Evolutionary conservation across 2,888 invertebrate genomes (phyloP), one percentile per base, ranked within the genome.

Genomic region (Leucania comma): DNA sequence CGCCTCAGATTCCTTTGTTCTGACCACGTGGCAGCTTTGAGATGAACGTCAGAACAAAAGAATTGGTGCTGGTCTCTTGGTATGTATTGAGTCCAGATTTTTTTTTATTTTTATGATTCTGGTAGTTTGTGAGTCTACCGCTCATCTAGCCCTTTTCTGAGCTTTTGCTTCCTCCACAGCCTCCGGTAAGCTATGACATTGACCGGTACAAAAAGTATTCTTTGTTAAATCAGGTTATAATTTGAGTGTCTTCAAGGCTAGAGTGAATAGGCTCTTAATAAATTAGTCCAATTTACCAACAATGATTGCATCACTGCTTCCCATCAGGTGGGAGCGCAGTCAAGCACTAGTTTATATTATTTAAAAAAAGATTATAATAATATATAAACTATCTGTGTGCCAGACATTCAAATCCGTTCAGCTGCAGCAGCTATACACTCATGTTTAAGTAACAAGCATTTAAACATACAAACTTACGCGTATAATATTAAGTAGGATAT

Each of bases 401-500:
- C 22, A 22, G 22, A 50, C 22, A 48, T 50, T 22, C 12, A 10
- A 50, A 50, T 12, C 22, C 50, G 2, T 50, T 50, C 22, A 12
- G 12, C 9, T 10, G 22, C n/a, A 22, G 20, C 20, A 14, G 20
- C 20, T n/a, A n/a, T n/a, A n/a, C n/a, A n/a, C n/a, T n/a, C n/a
- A n/a, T n/a, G n/a, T n/a, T 5, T 20, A 4, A 46, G 3, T 20
- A 4, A 24, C 22, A 5, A 26, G 26, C 26, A 29, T 29, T 4
- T 3, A 53, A 53, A 53, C 53, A 53, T 53, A 53, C 26, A 53
- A 20, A 26, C 26, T 53, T 24, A 53, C 17, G 8, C 8, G 20
- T 53, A 53, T 24, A 51, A 29, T 29, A 54, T 54, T 20, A 9
- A 29, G 9, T 32, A 29, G 29, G n/a, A 54, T 54, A 74, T 68